phyloP scores from a whole-genome alignment of 2,888 invertebrate species.

The Machimus rusticus region DNA sequence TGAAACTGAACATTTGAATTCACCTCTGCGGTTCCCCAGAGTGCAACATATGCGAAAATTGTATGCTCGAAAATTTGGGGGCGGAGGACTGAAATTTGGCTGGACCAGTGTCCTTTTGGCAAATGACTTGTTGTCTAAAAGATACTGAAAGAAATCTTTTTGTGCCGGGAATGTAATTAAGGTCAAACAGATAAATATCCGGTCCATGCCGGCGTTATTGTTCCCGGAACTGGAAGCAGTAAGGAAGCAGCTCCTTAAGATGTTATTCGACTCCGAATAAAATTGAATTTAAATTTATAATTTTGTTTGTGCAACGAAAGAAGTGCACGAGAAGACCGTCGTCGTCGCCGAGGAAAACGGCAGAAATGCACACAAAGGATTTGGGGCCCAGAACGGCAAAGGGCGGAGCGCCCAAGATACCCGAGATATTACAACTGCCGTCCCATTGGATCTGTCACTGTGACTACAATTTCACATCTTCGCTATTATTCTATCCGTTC shows the following conservation, averaged over 20 bases:
- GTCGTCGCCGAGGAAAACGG: background rate
- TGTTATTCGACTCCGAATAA: slow-evolving; percentile 17
- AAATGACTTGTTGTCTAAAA: slow-evolving; percentile 13
- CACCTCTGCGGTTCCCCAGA: background rate
- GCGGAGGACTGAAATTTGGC: background rate
- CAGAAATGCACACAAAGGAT: background rate
- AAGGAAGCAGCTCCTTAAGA: background rate
- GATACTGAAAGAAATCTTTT: background rate
- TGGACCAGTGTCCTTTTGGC: background rate
- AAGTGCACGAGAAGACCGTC: background rate
- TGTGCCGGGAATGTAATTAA: slow-evolving; percentile 1
- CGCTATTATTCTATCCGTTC: background rate
- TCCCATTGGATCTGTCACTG: slow-evolving; percentile 37
- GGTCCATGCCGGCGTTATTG: background rate
- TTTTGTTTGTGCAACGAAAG: slow-evolving; percentile 21
- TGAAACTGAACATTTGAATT: background rate
- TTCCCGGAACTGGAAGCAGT: background rate
- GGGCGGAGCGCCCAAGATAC: background rate
- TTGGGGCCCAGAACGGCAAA: background rate
- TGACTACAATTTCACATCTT: background rate
- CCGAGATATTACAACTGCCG: slow-evolving; percentile 30
- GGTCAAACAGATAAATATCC: slow-evolving; percentile 15
- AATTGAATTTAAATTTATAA: slow-evolving; percentile 38
- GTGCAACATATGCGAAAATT: background rate
- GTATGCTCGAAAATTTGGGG: background rate